Evolutionary conservation across 2,113 vertebrate species (phyloP), one percentile per base, ranked within the genome.

Genomic region (Fulica atra): DNA sequence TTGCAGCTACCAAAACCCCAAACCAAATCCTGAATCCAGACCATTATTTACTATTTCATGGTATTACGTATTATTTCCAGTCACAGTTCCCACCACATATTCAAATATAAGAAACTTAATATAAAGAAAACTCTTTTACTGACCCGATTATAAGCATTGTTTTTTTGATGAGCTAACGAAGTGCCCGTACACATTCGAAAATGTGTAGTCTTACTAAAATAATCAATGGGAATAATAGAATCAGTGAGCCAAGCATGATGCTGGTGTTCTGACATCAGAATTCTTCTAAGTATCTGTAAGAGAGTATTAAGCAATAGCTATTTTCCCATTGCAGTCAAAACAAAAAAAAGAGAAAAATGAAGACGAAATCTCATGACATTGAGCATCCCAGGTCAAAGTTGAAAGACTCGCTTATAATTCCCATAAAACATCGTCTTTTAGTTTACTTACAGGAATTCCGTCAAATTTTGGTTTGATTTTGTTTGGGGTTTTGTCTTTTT

Each of bases 331-430:
- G 13, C 14, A 81, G n/a, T 86, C 7, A 74, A 54, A 73, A 84
- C 7, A 25, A 56, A 84, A 29, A 24, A 42, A 19, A 6, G 23
- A 77, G 63, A 77, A 83, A 83, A 54, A 1, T 23, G 46, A 70
- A 69, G 21, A 82, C 8, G 23, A 56, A 26, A 6, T 42, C n/a
- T 40, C 24, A 38, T 20, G 4, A 8, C 15, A 56, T 1, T 51
- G 20, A 71, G 5, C 15, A 36, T 50, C 6, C 5, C 3, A 4
- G 23, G 13, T 76, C 40, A 76, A 24, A 83, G 40, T 69, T 77
- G 61, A 73, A 87, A 87, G 23, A 60, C 8, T 53, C 3, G 0
- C 2, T 24, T 25, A 4, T 26, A 73, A 73, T 0, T 0, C 16
- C 17, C 20, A 16, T 3, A 87, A 81, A 79, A 80, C 6, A 74